Conservation (phyloP, 92 coral and sea anemone species). For the Metridium senile region DNA sequence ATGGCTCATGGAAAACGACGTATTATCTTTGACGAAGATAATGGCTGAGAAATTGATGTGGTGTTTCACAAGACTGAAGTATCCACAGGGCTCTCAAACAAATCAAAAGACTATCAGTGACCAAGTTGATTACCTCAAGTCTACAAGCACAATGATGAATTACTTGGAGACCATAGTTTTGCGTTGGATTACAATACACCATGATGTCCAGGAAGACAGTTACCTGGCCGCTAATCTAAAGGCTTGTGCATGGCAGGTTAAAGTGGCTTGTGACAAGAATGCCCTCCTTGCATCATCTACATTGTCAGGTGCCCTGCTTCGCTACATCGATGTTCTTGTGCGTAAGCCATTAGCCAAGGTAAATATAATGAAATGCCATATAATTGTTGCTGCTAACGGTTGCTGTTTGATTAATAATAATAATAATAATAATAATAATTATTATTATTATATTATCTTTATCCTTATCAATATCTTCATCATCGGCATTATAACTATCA, state of each 20-base stretch:
- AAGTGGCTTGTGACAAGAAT: slow-evolving; percentile 41
- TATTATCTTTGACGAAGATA: slow-evolving; percentile 24
- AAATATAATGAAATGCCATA: too few species aligned
- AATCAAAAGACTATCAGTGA: slow-evolving; percentile 8
- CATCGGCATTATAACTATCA: too few species aligned
- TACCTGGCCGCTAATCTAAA: background rate
- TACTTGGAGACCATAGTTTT: slow-evolving; percentile 32
- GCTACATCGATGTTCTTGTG: slow-evolving; percentile 21
- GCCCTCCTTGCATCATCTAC: slow-evolving; percentile 30
- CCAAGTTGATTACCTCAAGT: slow-evolving; percentile 5
- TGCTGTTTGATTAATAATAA: too few species aligned
- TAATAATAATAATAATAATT: too few species aligned
- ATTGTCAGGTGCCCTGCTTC: slow-evolving; percentile 25
- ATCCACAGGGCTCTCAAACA: slow-evolving; percentile 10
- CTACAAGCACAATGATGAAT: slow-evolving; percentile 21
- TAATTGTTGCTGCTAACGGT: too few species aligned
- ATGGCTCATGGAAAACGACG: slow-evolving; percentile 12
- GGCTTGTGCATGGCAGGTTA: slow-evolving; percentile 42
- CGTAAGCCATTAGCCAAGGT: slow-evolving; percentile 43
- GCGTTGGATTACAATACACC: slow-evolving; percentile 30
- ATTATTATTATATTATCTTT: too few species aligned
- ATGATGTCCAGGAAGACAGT: slow-evolving; percentile 21
- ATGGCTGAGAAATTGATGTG: slow-evolving; percentile 40
- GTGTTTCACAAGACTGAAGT: slow-evolving; percentile 47
- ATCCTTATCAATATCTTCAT: too few species aligned